Percentiles rank a stretch among this genome's conserved stretches.
Evolutionary conservation across 2,113 vertebrate genomes (phyloP).

Genomic region (Anas platyrhynchos): DNA sequence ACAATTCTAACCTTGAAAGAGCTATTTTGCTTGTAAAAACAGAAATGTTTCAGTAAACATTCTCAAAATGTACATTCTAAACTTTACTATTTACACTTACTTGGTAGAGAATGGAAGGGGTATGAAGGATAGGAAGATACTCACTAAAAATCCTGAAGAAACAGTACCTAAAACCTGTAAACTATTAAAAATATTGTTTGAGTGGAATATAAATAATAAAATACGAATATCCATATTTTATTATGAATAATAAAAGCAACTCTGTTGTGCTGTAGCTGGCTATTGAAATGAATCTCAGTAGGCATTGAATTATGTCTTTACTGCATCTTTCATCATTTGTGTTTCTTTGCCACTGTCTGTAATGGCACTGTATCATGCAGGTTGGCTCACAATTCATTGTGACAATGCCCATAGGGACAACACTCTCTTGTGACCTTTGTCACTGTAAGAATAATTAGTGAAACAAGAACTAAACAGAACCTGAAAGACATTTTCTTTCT

Average conservation of each 20-base stretch:
- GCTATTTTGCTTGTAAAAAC: background rate
- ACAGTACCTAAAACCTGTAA: background rate
- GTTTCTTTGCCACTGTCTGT: background rate
- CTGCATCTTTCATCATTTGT: background rate
- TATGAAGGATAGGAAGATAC: background rate
- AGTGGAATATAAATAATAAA: background rate
- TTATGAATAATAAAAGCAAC: background rate
- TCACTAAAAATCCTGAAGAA: background rate
- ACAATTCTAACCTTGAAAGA: background rate
- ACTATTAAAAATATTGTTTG: background rate
- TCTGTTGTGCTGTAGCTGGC: background rate
- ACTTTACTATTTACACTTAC: background rate
- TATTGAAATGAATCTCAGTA: background rate
- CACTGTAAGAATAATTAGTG: background rate
- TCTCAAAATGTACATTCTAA: background rate
- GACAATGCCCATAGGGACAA: accelerated
- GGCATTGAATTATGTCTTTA: background rate
- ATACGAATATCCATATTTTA: too few relatives aligned
- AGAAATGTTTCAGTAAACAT: background rate
- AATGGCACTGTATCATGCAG: background rate
- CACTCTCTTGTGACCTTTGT: background rate
- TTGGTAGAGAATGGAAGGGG: background rate
- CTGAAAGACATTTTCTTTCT: background rate
- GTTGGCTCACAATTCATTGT: background rate
- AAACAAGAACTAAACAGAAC: background rate